Percentiles rank a stretch among this genome's conserved stretches.
Evolutionary conservation across 2,888 invertebrate species (phyloP).

Genomic region (Lepidocyrtinus sp.): DNA sequence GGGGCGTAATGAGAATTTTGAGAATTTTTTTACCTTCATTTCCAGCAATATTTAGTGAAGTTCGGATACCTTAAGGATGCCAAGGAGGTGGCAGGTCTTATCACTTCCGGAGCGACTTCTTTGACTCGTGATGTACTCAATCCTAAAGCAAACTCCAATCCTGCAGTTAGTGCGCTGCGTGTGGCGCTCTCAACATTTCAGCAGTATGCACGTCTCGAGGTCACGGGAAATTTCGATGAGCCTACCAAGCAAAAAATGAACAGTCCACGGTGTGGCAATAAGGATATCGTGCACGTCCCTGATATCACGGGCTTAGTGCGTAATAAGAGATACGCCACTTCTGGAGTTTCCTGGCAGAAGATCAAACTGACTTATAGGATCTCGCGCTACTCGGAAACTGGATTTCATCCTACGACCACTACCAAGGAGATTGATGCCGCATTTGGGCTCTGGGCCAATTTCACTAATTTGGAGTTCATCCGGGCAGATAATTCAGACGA

Average conservation of each 20-base stretch:
- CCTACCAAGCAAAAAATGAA: conserved; percentile 57
- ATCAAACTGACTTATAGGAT: conserved; percentile 48
- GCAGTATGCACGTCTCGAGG: conserved; percentile 46
- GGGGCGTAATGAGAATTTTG: not conserved
- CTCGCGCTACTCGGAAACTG: conserved; percentile 42
- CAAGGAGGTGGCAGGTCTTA: conserved; percentile 47
- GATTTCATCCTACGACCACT: conserved; percentile 41
- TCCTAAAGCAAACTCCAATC: conserved; percentile 27
- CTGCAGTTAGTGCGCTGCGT: conserved; percentile 42
- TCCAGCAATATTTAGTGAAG: conserved; percentile 55
- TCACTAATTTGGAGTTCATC: conserved; percentile 46
- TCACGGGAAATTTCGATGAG: conserved; percentile 57
- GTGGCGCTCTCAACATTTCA: conserved; percentile 55
- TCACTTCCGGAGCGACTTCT: conserved; percentile 27
- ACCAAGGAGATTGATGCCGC: conserved; percentile 49
- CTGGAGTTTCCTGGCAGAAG: conserved; percentile 53
- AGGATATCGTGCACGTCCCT: conserved; percentile 49
- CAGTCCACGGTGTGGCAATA: conserved; percentile 59
- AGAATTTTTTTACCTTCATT: not conserved
- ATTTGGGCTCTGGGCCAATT: conserved; percentile 52
- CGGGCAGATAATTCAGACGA: conserved; percentile 29
- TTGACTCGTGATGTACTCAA: conserved; percentile 22
- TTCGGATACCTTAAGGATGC: conserved; percentile 61
- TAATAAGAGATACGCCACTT: conserved; percentile 55
- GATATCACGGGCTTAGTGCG: conserved; percentile 24